phyloP scores from a whole-genome alignment of 2,797 vertebrate species.

The Halcyon chelicuti region DNA sequence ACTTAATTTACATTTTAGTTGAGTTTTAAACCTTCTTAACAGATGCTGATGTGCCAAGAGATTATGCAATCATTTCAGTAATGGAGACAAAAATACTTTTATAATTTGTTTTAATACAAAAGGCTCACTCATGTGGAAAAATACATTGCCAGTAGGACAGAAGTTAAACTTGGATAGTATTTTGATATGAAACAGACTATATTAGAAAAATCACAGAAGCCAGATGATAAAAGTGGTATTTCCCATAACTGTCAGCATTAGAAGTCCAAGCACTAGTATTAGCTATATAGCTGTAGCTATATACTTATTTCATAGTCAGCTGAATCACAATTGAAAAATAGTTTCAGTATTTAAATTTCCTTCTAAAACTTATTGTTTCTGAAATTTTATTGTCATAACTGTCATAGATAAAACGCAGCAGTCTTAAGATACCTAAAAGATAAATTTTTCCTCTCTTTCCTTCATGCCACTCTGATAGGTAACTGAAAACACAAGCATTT shows the following conservation, averaged over 20 bases:
- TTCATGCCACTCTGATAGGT: not conserved
- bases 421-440: not conserved
- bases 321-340: not conserved
- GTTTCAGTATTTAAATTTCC: not conserved
- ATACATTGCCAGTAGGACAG: constrained; percentile 22
- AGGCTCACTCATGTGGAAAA: not conserved
- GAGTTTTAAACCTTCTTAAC: constrained; percentile 54
- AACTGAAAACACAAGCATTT: not conserved
- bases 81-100: constrained; percentile 4
- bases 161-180: constrained; percentile 48
- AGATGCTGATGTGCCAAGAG: constrained; percentile 18
- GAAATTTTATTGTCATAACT: not conserved
- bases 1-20: constrained; percentile 68
- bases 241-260: constrained; percentile 8
- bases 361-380: not conserved
- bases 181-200: constrained; percentile 28
- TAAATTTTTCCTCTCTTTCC: not conserved
- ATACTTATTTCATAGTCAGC: not conserved
- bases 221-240: constrained; percentile 50
- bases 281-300: not conserved
- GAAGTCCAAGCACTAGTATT: not conserved
- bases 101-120: not conserved
- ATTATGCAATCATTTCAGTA: constrained; percentile 33
- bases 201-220: constrained; percentile 35
- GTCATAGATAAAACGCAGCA: not conserved